Evolutionary conservation across 2,113 vertebrate species (phyloP).

Genomic region (Amblyopsis rosae): DNA sequence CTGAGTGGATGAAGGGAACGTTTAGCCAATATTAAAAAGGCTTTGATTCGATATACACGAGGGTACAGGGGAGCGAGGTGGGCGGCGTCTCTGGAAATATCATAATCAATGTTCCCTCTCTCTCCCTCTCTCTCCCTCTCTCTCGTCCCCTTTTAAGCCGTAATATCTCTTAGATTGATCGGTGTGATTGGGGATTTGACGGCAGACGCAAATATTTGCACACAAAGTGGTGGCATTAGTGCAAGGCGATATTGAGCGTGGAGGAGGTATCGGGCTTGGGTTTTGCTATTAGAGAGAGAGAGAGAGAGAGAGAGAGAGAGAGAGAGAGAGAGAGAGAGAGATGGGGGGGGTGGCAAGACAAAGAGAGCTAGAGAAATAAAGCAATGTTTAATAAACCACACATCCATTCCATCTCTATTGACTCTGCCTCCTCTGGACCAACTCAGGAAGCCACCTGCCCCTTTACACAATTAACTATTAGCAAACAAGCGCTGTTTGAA

Average conservation of each 20-base stretch:
- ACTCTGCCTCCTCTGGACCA: conserved; percentile 42
- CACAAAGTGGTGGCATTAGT: conserved; percentile 59
- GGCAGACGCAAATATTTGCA: conserved; percentile 75
- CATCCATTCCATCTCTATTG: conserved; percentile 36
- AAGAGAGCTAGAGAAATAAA: background rate
- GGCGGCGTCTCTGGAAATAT: conserved; percentile 23
- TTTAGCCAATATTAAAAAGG: conserved; percentile 51
- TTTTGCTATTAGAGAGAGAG: too few species aligned
- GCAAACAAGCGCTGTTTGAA: conserved; percentile 35
- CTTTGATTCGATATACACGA: conserved; percentile 41
- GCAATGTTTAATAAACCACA: conserved; percentile 13
- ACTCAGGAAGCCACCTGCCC: conserved; percentile 12
- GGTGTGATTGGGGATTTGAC: conserved; percentile 59
- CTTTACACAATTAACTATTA: conserved; percentile 34
- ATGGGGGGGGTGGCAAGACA: background rate
- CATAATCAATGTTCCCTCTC: conserved; percentile 42
- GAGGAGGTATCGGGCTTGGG: conserved; percentile 2
- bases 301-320: background rate
- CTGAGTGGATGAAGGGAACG: conserved; percentile 42
- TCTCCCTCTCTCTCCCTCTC: too few species aligned
- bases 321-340: background rate
- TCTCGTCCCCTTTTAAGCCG: conserved; percentile 15
- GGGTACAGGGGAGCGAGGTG: conserved; percentile 9
- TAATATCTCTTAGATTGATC: conserved; percentile 69
- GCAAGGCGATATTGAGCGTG: conserved; percentile 55